phyloP scores from a whole-genome alignment of 2,113 vertebrate genomes.

The Pygoscelis antarcticus region DNA sequence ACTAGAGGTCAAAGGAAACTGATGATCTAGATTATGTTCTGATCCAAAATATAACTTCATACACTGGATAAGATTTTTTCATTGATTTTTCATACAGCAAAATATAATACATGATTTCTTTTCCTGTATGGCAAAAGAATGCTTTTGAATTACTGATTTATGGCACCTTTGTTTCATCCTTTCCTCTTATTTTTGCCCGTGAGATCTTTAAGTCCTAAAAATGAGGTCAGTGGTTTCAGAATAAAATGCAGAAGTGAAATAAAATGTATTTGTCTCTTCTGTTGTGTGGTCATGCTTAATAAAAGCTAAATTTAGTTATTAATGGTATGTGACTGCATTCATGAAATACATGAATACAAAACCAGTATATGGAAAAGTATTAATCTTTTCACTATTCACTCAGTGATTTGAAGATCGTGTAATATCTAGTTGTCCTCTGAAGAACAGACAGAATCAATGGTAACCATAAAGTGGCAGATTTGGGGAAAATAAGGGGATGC shows the following conservation, averaged over 20 bases:
- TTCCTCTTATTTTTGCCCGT: background rate
- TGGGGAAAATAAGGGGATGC: background rate
- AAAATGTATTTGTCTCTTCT: background rate
- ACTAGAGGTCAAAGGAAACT: background rate
- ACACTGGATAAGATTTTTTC: background rate
- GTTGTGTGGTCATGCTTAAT: background rate
- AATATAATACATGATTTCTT: background rate
- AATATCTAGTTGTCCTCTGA: background rate
- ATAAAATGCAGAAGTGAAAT: slow-evolving; percentile 21
- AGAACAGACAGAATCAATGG: background rate
- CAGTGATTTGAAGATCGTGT: background rate
- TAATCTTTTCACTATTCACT: background rate
- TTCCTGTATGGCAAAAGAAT: background rate
- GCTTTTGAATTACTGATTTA: background rate
- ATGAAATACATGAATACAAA: background rate
- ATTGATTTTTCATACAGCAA: background rate
- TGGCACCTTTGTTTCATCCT: background rate
- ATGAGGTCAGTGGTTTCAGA: slow-evolving; percentile 18
- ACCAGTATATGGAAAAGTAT: background rate
- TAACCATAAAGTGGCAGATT: background rate
- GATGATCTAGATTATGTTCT: background rate
- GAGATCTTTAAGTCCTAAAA: background rate
- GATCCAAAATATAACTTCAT: background rate
- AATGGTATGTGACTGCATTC: background rate
- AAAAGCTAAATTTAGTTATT: slow-evolving; percentile 13